Conservation (phyloP, 30 jellyfish, hydroid and myxozoan genomes). For the Chrysaora quinquecirrha region DNA sequence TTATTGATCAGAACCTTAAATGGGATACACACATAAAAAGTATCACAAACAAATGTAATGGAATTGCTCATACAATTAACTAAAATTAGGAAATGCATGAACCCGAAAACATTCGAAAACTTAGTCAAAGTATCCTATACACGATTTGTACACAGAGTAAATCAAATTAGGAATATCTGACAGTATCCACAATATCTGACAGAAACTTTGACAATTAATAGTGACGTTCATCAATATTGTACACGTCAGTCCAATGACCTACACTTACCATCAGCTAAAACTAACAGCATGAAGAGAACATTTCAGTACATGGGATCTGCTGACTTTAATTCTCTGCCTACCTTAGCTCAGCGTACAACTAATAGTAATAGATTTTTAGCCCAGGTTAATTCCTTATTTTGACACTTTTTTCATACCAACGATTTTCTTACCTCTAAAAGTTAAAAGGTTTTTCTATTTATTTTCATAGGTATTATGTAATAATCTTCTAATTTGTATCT, state of each 20-base stretch:
- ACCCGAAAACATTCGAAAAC: slow-evolving; percentile 39
- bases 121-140: slow-evolving; percentile 63
- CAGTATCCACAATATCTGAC: slow-evolving; percentile 37
- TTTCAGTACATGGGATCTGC: slow-evolving; percentile 65
- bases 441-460: slow-evolving; percentile 8
- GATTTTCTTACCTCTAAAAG: too few species aligned
- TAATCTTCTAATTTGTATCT: slow-evolving; percentile 6
- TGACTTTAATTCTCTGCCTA: slow-evolving; percentile 56
- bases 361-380: slow-evolving; percentile 33
- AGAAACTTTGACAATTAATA: slow-evolving; percentile 42
- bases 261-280: slow-evolving; percentile 58
- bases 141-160: slow-evolving; percentile 39
- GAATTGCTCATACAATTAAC: slow-evolving; percentile 57
- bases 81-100: slow-evolving; percentile 61
- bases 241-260: slow-evolving; percentile 52
- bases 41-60: slow-evolving; percentile 52
- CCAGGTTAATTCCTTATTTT: slow-evolving; percentile 16
- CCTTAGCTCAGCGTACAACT: slow-evolving; percentile 64
- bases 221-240: slow-evolving; percentile 34
- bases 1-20: slow-evolving; percentile 60
- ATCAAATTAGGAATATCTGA: slow-evolving; percentile 51
- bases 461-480: slow-evolving; percentile 21
- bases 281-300: slow-evolving; percentile 55
- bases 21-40: slow-evolving; percentile 60
- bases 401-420: slow-evolving; percentile 31